Base-by-base conservation (phyloP, 2,888 invertebrate genomes). In the Encarsia formosa region DNA sequence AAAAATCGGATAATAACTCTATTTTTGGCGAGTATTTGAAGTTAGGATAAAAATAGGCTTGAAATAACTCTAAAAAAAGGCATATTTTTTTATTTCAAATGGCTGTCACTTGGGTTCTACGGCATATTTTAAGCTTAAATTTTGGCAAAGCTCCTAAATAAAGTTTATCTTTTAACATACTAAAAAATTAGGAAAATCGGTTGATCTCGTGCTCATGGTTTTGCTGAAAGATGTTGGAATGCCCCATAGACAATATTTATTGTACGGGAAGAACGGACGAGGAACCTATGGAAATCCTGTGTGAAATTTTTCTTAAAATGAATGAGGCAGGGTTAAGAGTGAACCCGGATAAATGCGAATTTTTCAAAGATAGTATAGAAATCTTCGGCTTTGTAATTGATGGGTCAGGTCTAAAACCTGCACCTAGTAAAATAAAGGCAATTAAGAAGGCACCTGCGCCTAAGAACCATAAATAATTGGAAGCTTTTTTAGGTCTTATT, bases 401-500 rank as follows among this genome's bases (percentile, higher is more conserved):
- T 13, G 24, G 48, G 24, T n/a, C 35, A 13, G 57, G 43, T 6
- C 31, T 57, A 29, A 26, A 22, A 23, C 41, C 47, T n/a, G 44
- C 40, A 35, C n/a, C 20, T 19, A 15, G 29, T 4, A 52, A 57
- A 54, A 52, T 54, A 2, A 32, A 43, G 22, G 53, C 56, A 15
- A 43, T 56, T 4, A 6, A 19, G 8, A 20, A 44, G 2, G 56
- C 56, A 1, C 56, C 50, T 4, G 29, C 40, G 4, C 50, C 56
- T 4, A 9, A 23, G 18, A 56, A 53, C 29, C 16, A 13, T 5
- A 46, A 53, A 39, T 11, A 47, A 18, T 31, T 38, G 20, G 6
- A 38, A 11, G 50, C 65, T 8, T 65, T 68, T 52, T 23, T 69
- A 13, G 67, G 65, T 16, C 52, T 68, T n/a, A 57, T 63, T 9